Conservation (phyloP, 2,888 invertebrate species). For the Lumbricus terrestris region DNA sequence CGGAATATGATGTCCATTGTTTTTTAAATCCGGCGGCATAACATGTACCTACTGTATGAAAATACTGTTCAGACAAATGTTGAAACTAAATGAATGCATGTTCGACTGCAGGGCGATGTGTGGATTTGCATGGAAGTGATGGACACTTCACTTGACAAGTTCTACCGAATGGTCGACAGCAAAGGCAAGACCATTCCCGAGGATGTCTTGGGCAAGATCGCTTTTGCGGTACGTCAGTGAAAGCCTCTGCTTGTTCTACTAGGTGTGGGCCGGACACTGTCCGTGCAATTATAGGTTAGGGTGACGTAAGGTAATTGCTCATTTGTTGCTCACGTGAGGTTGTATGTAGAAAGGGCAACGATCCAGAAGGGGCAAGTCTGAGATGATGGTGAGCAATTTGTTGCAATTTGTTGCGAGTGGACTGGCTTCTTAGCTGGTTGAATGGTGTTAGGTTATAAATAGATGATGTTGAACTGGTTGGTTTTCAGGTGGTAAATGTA, state of each 20-base stretch:
- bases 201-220: conserved; percentile 52
- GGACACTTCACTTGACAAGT: conserved; percentile 96
- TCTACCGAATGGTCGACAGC: conserved; percentile 80
- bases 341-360: too few species aligned
- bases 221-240: conserved; percentile 37
- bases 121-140: conserved; percentile 99
- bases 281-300: not conserved
- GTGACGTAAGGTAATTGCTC: not conserved
- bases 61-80: too few species aligned
- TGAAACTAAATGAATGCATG: not conserved
- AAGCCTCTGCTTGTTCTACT: not conserved
- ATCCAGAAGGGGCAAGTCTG: too few species aligned
- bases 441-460: too few species aligned
- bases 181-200: conserved; percentile 39
- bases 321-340: not conserved
- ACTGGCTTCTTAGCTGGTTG: too few species aligned
- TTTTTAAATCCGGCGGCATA: too few species aligned
- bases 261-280: not conserved
- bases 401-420: too few species aligned
- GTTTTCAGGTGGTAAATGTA: too few species aligned
- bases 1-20: too few species aligned
- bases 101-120: conserved; percentile 74
- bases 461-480: too few species aligned
- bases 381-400: too few species aligned
- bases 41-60: not conserved